Percentiles rank a stretch among this genome's conserved stretches.
Conservation (phyloP, 2,888 invertebrate genomes). For the Cancer borealis region DNA sequence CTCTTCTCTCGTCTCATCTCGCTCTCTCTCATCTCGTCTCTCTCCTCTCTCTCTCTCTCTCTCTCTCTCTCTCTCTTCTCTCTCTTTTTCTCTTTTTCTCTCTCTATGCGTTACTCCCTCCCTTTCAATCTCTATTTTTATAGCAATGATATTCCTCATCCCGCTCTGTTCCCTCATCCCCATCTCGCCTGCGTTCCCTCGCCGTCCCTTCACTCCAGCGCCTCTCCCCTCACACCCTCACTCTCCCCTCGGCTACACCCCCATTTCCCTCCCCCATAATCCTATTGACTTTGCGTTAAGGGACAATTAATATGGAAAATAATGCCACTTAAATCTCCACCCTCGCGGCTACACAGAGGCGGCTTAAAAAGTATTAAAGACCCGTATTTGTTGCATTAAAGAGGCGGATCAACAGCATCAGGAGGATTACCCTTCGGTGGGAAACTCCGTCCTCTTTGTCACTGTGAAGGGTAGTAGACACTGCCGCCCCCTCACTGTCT, state of each 20-base stretch:
- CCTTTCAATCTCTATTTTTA: conserved; percentile 30
- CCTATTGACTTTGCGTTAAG: conserved; percentile 74
- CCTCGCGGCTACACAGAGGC: conserved; percentile 59
- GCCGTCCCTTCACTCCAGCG: not conserved
- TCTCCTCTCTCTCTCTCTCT: not conserved
- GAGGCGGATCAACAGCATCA: conserved; percentile 36
- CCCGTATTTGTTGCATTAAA: conserved; percentile 59
- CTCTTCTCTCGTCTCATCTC: not conserved
- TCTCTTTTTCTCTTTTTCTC: conserved; percentile 10
- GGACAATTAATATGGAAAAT: conserved; percentile 76
- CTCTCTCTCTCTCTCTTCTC: conserved; percentile 15
- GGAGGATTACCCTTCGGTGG: conserved; percentile 28
- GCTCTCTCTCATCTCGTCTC: conserved; percentile 3
- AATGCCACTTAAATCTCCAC: conserved; percentile 72
- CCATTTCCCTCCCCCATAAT: conserved; percentile 62
- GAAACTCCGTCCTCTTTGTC: conserved; percentile 31
- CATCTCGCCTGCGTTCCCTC: not conserved
- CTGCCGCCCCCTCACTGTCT: not conserved
- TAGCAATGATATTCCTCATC: conserved; percentile 42
- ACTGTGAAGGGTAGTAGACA: not conserved
- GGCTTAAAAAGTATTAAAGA: conserved; percentile 62
- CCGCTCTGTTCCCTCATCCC: not conserved
- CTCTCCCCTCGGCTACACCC: not conserved
- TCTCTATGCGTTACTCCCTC: conserved; percentile 27
- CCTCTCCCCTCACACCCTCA: not conserved